These are phyloP conservation scores for Hydractinia symbiolongicarpus DNA, from an alignment of 30 jellyfish, hydroid and myxozoan genomes.

Conservation along the genomic window DNA sequence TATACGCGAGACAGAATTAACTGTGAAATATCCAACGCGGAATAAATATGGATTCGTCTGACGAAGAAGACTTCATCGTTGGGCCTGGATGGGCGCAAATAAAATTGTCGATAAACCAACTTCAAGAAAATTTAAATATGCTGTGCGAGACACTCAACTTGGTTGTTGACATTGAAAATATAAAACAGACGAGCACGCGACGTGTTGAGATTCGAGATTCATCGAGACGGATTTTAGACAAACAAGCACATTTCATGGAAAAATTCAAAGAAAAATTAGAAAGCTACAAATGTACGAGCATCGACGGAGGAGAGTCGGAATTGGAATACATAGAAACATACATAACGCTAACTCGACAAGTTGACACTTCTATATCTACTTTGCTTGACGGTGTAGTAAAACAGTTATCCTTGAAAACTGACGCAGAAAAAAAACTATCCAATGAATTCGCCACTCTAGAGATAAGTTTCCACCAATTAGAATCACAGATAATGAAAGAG, in stretches of 20 bases:
- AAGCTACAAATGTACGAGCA: background rate
- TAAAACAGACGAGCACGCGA: background rate
- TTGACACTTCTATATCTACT: background rate
- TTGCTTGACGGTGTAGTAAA: background rate
- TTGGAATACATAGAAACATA: background rate
- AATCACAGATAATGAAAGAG: constrained; percentile 4
- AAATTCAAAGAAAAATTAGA: background rate
- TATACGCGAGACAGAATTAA: too few relatives aligned
- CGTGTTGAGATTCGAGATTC: constrained; percentile 23
- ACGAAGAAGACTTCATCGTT: constrained; percentile 3
- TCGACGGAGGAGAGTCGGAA: background rate
- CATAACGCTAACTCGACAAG: background rate
- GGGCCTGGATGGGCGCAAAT: constrained; percentile 24
- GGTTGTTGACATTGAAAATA: constrained; percentile 3
- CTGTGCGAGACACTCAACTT: constrained; percentile 12
- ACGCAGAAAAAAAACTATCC: background rate
- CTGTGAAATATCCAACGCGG: too few relatives aligned
- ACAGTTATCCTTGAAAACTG: background rate
- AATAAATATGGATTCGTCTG: constrained; percentile 4
- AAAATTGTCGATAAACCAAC: background rate
- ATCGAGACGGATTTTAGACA: constrained; percentile 10
- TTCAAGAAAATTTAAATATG: background rate
- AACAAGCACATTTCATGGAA: background rate
- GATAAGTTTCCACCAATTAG: background rate
- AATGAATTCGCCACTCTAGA: background rate